These are phyloP conservation scores for Nasonia longicornis DNA, from an alignment of 1,140 invertebrate species.

Conservation along the genomic window DNA sequence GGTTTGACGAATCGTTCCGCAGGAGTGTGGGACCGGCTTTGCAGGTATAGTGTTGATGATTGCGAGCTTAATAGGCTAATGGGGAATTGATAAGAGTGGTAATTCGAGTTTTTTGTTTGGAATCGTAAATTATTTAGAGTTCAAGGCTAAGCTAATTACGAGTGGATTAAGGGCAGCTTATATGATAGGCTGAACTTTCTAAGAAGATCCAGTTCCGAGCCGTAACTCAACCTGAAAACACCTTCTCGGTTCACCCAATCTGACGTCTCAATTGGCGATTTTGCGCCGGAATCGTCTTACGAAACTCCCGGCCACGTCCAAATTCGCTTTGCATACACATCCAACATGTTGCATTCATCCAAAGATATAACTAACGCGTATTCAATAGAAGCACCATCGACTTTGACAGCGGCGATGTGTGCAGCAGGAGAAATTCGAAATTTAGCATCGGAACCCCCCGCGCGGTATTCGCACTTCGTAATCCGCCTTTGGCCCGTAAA, in stretches of 20 bases:
- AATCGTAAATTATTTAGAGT: too few relatives aligned
- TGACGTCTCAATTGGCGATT: too few relatives aligned
- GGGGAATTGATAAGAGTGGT: neutral
- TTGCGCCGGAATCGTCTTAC: too few relatives aligned
- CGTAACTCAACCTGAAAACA: neutral
- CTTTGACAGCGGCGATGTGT: neutral
- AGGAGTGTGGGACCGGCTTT: too few relatives aligned
- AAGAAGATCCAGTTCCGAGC: neutral
- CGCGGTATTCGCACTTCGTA: neutral
- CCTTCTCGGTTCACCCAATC: neutral
- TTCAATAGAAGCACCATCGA: neutral
- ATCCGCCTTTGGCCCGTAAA: neutral
- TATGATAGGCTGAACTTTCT: neutral
- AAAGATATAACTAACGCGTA: too few relatives aligned
- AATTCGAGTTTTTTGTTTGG: too few relatives aligned
- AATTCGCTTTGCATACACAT: too few relatives aligned
- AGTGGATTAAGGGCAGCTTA: neutral
- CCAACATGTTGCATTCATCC: too few relatives aligned
- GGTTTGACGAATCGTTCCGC: slow-evolving; percentile 1
- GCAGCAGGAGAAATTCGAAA: neutral
- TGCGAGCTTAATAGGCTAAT: neutral
- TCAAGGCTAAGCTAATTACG: neutral
- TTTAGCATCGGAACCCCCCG: neutral
- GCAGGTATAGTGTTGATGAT: too few relatives aligned
- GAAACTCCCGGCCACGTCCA: too few relatives aligned